A percentile compares a stretch with the other conserved stretches of the same genome.
phyloP scores from a whole-genome alignment of 2,888 invertebrate species.

The Melanargia galathea region DNA sequence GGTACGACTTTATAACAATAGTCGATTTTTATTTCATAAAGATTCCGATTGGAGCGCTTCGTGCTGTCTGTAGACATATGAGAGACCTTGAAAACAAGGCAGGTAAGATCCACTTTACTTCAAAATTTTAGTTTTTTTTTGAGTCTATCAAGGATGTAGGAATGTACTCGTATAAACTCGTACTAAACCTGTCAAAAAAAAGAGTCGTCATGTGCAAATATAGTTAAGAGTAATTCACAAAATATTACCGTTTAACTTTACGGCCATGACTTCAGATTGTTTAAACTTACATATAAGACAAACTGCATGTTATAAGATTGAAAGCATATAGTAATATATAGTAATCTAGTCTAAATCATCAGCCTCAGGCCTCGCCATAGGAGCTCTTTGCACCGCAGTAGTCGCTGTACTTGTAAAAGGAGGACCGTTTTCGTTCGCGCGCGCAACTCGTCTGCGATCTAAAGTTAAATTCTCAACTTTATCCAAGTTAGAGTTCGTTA shows the following conservation, averaged over 20 bases:
- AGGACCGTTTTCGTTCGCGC: constrained; percentile 50
- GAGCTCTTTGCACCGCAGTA: constrained; percentile 49
- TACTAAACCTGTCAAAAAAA: background rate
- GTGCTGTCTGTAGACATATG: no score
- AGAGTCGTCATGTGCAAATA: background rate
- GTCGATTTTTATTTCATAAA: no score
- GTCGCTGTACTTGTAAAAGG: constrained; percentile 38
- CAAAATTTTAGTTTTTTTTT: no score
- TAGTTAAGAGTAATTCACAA: constrained; percentile 20
- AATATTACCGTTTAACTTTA: constrained; percentile 28
- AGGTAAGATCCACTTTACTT: no score
- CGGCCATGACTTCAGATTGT: constrained; percentile 50
- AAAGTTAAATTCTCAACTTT: constrained; percentile 57
- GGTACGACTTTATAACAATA: no score
- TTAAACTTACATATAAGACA: constrained; percentile 57
- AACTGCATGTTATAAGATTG: constrained; percentile 51
- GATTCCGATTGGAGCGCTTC: no score
- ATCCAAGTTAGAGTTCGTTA: constrained; percentile 43
- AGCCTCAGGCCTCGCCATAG: constrained; percentile 63
- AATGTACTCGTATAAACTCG: no score
- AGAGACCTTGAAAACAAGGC: no score
- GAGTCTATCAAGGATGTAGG: no score
- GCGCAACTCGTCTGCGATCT: constrained; percentile 68
- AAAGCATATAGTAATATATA: constrained; percentile 37
- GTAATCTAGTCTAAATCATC: constrained; percentile 63